Percentiles rank a stretch among this genome's conserved stretches.
Evolutionary conservation across 2,888 invertebrate species (phyloP).

Genomic region (Allophyes oxyacanthae): DNA sequence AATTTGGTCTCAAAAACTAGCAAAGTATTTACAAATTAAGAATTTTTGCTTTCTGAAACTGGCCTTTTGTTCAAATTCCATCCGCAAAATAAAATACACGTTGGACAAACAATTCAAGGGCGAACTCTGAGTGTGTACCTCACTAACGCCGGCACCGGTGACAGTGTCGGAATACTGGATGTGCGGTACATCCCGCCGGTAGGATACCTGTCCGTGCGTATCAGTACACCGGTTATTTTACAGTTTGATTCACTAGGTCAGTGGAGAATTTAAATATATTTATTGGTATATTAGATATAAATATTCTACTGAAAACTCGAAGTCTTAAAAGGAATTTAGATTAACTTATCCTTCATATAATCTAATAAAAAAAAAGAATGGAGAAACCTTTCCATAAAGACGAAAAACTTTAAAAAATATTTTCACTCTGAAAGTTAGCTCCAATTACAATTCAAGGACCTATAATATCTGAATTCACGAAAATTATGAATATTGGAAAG

Average conservation of each 20-base stretch:
- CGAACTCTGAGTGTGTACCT: constrained; percentile 89
- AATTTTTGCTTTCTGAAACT: neutral
- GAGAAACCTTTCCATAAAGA: too few species aligned
- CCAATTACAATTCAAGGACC: too few species aligned
- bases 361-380: too few species aligned
- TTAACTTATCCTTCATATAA: too few species aligned
- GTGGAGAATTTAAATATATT: constrained; percentile 28
- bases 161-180: constrained; percentile 96
- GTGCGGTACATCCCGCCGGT: constrained; percentile 95
- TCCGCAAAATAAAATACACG: constrained; percentile 63
- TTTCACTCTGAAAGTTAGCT: too few species aligned
- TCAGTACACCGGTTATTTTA: constrained; percentile 71
- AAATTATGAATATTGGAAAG: neutral
- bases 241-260: constrained; percentile 23
- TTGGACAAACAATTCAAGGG: constrained; percentile 73
- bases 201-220: constrained; percentile 86
- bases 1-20: too few species aligned
- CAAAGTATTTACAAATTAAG: too few species aligned
- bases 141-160: constrained; percentile 92
- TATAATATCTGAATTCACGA: constrained; percentile 11
- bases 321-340: too few species aligned
- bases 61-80: constrained; percentile 60
- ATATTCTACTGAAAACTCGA: too few species aligned
- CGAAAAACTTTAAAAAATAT: too few species aligned
- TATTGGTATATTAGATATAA: neutral